Base-by-base conservation (phyloP, 2,888 invertebrate species). In the Augiades crinisus region DNA sequence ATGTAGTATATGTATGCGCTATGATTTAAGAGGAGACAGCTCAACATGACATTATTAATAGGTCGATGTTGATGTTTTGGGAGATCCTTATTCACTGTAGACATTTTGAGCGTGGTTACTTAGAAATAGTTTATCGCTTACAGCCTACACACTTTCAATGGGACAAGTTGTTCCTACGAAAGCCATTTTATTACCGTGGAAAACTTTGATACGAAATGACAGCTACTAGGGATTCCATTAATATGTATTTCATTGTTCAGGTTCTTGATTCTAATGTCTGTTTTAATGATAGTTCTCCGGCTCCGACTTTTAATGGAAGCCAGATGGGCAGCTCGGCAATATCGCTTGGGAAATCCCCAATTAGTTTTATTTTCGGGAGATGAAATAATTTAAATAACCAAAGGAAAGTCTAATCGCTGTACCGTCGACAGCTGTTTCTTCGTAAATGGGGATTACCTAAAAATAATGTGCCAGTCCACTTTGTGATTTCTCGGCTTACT, bases 201-300 rank as follows among this genome's bases (percentile, higher is more conserved):
- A 41, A 50, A 50, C 49, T 50, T 50, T 41, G 49, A 36, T 43
- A 50, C 49, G 49, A 43, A 50, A 27, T 36, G 49, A 27, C 34
- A 50, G 49, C 49, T 50, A 41, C 43, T 14, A 34, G 49, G 41
- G 24, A 50, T 50, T 50, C 41, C 34, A 50, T 41, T 50, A 50
- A 50, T 50, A 50, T 50, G 49, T 50, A 50, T 50, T 50, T 50
- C 41, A 50, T 50, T 50, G 49, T 50, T 50, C 41, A 50, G 49
- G 49, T 43, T 49, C 49, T 50, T 36, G 17, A 17, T 24, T 36
- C 19, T 50, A 50, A 50, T 43, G 34, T 27, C 34, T 36, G 41
- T 50, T 50, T 50, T 50, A 50, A 50, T 49, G 49, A 41, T 50
- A 50, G 41, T 50, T 50, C 17, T 30, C 34, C 17, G 34, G 34